Percentiles rank a stretch among this genome's conserved stretches.
Conservation (phyloP, 2,113 vertebrate genomes). For the Psilopsiagon aurifrons region DNA sequence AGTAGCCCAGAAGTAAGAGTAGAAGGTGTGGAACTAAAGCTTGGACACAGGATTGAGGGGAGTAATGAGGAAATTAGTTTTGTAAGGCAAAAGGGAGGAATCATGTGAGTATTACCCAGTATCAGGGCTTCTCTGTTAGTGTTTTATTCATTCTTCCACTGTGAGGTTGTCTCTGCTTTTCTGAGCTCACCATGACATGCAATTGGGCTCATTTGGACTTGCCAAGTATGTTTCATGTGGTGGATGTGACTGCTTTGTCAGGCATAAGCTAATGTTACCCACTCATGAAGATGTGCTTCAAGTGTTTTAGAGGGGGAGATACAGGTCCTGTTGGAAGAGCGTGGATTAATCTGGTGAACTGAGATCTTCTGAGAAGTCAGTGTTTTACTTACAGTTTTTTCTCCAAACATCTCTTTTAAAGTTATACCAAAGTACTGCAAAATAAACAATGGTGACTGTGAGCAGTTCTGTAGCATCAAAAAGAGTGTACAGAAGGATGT, state of each 20-base stretch:
- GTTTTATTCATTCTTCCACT: not conserved
- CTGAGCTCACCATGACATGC: not conserved
- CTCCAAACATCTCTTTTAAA: conserved; percentile 30
- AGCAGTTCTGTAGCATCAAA: conserved; percentile 84
- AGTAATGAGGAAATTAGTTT: not conserved
- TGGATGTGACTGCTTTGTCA: not conserved
- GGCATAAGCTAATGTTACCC: not conserved
- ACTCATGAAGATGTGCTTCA: not conserved
- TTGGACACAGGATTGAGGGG: not conserved
- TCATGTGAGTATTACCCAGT: fast-evolving
- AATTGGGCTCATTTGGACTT: not conserved
- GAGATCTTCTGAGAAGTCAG: not conserved
- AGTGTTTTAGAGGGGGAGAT: not conserved
- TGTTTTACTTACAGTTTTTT: not conserved
- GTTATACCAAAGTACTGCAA: conserved; percentile 84
- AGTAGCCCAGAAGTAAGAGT: not conserved
- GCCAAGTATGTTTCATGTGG: fast-evolving
- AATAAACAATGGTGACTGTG: conserved; percentile 86
- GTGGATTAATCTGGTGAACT: not conserved
- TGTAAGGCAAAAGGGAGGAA: not conserved
- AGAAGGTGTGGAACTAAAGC: not conserved
- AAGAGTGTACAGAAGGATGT: conserved; percentile 22
- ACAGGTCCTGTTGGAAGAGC: not conserved
- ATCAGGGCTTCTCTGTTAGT: not conserved
- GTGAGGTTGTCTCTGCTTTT: not conserved